These are phyloP conservation scores for Panagrolaimus sp. DNA, from an alignment of 1,140 invertebrate species.

Conservation along the genomic window DNA sequence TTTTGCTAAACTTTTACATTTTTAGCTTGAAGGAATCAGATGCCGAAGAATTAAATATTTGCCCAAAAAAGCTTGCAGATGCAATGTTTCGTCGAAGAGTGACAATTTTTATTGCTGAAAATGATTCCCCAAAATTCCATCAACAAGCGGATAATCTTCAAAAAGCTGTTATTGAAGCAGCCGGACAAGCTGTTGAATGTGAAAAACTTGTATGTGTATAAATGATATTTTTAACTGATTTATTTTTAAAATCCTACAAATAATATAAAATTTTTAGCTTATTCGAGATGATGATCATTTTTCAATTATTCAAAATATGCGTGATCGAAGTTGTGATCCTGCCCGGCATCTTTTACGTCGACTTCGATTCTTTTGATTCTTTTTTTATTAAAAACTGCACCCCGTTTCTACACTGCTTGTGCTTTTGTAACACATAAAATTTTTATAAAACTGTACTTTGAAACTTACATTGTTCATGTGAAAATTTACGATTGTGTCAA, in stretches of 20 bases:
- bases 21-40: not conserved
- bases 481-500: too few relatives aligned
- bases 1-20: not conserved
- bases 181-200: not conserved
- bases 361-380: slow-evolving; percentile 15
- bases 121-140: slow-evolving; percentile 2
- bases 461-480: too few relatives aligned
- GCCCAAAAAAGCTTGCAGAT: not conserved
- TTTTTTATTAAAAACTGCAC: too few relatives aligned
- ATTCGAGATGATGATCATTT: slow-evolving; percentile 9
- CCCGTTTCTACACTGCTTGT: too few relatives aligned
- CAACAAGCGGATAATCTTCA: not conserved
- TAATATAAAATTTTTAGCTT: not conserved
- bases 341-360: not conserved
- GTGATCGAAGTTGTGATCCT: slow-evolving; percentile 3
- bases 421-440: too few relatives aligned
- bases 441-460: too few relatives aligned
- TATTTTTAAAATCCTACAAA: not conserved
- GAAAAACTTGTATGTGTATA: slow-evolving; percentile 12
- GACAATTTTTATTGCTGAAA: slow-evolving; percentile 2
- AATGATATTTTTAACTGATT: not conserved
- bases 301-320: not conserved
- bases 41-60: not conserved
- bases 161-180: slow-evolving; percentile 6
- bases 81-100: not conserved